Percentiles rank a stretch among this genome's conserved stretches.
These are phyloP conservation scores for Sitodiplosis mosellana DNA, from an alignment of 1,140 invertebrate species.

Conservation along the genomic window DNA sequence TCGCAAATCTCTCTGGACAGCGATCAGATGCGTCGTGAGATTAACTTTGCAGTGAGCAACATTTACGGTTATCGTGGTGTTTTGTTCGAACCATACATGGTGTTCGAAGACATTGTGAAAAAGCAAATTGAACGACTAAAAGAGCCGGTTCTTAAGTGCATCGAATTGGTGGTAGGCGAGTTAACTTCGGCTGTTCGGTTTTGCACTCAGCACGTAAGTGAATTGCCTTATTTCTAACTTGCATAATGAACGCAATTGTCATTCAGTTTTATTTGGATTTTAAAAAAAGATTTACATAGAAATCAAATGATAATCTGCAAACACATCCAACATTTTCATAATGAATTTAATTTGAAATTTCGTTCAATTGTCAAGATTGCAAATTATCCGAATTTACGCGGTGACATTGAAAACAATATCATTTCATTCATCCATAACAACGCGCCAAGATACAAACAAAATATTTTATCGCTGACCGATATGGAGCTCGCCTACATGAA, in stretches of 20 bases:
- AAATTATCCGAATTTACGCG: conserved; percentile 81
- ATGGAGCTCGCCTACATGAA: conserved; percentile 97
- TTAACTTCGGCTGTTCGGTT: conserved; percentile 79
- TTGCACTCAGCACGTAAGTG: conserved; percentile 66
- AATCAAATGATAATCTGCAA: too few species aligned
- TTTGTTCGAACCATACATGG: conserved; percentile 95
- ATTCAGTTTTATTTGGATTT: too few species aligned
- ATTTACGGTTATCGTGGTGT: conserved; percentile 83
- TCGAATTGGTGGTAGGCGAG: conserved; percentile 85
- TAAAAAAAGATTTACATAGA: too few species aligned
- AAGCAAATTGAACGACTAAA: conserved; percentile 88
- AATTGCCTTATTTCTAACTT: background rate
- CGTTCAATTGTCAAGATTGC: conserved; percentile 59
- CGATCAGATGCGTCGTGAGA: conserved; percentile 85
- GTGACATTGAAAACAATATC: conserved; percentile 91
- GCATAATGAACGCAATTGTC: conserved; percentile 4
- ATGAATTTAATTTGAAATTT: too few species aligned
- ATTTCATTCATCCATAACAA: conserved; percentile 73
- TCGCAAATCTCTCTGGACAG: conserved; percentile 97
- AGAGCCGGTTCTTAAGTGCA: conserved; percentile 88
- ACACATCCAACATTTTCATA: too few species aligned
- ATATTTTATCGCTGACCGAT: conserved; percentile 76
- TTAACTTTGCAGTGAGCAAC: conserved; percentile 92
- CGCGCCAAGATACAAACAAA: conserved; percentile 85
- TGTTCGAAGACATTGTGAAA: conserved; percentile 96